A percentile compares a stretch with the other conserved stretches of the same genome.
phyloP scores from a whole-genome alignment of 2,797 vertebrate genomes.

The Enoplosus armatus region DNA sequence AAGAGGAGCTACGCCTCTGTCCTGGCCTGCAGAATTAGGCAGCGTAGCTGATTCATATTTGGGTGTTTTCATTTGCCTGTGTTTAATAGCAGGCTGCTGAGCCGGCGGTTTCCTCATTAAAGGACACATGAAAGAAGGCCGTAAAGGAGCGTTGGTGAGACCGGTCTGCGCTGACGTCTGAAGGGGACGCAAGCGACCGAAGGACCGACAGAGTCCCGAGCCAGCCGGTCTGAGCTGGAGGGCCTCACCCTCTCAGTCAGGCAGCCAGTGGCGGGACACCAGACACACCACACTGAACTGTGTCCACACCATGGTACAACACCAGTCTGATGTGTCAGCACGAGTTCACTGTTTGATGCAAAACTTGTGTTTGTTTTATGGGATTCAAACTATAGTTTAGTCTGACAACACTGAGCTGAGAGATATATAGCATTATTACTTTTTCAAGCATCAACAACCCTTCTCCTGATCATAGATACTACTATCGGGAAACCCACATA shows the following conservation, averaged over 20 bases:
- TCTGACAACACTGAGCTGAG: neutral
- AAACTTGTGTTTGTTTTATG: constrained; percentile 30
- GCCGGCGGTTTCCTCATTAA: constrained; percentile 88
- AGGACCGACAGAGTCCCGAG: constrained; percentile 48
- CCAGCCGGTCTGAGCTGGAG: constrained; percentile 73
- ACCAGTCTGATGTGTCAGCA: constrained; percentile 68
- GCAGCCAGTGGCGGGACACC: constrained; percentile 75
- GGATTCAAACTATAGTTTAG: constrained; percentile 8
- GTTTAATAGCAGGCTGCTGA: constrained; percentile 85
- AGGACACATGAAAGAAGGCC: constrained; percentile 87
- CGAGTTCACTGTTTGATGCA: constrained; percentile 61
- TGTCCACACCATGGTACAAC: constrained; percentile 53
- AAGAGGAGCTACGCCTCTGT: constrained; percentile 62
- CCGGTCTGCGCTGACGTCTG: constrained; percentile 85
- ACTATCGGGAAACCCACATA: neutral
- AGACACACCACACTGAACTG: constrained; percentile 69
- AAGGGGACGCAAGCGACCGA: constrained; percentile 67
- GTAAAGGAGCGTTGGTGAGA: constrained; percentile 84
- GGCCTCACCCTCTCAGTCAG: constrained; percentile 74
- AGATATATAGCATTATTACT: neutral
- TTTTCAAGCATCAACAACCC: neutral
- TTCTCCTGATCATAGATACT: neutral
- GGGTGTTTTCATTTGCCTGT: constrained; percentile 85
- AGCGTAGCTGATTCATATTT: constrained; percentile 85
- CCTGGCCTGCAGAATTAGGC: constrained; percentile 60